Evolutionary conservation across 2,888 invertebrate species (phyloP).

Genomic region (Eristalis pertinax): DNA sequence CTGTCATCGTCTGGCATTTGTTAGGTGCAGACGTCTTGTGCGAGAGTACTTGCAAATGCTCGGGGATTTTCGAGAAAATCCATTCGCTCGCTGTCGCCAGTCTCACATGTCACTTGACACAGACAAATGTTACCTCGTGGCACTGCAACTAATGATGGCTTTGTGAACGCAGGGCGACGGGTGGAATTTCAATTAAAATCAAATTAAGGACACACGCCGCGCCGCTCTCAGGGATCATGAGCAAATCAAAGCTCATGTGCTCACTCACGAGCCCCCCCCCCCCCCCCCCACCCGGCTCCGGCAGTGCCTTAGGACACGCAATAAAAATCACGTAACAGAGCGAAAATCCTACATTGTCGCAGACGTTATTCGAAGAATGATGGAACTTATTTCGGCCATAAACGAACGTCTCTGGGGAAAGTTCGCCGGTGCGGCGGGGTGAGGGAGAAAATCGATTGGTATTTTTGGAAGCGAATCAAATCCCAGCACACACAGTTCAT

Average conservation of each 20-base stretch:
- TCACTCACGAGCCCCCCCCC: neutral
- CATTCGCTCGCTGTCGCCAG: conserved; percentile 25
- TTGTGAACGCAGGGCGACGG: neutral
- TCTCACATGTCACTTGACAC: conserved; percentile 40
- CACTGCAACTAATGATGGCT: neutral
- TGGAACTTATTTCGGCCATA: conserved; percentile 22
- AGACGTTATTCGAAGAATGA: conserved; percentile 6
- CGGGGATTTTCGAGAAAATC: conserved; percentile 21
- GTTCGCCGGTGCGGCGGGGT: neutral
- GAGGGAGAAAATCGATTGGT: neutral
- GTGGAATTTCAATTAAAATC: neutral
- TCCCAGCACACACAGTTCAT: too few relatives aligned
- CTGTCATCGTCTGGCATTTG: conserved; percentile 30
- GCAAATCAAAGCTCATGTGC: too few relatives aligned
- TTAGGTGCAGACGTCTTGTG: conserved; percentile 42
- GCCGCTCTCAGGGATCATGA: too few relatives aligned
- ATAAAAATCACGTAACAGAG: conserved; percentile 42
- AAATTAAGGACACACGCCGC: conserved; percentile 15
- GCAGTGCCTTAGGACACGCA: conserved; percentile 9
- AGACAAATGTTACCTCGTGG: conserved; percentile 49
- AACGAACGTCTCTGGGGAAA: conserved; percentile 14
- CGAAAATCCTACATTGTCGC: neutral
- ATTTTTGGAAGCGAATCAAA: too few relatives aligned
- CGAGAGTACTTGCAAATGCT: conserved; percentile 33
- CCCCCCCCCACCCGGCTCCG: too few relatives aligned